These are phyloP conservation scores for Zaprionus obscuricornis DNA, from an alignment of 2,888 invertebrate genomes.

Conservation along the genomic window DNA sequence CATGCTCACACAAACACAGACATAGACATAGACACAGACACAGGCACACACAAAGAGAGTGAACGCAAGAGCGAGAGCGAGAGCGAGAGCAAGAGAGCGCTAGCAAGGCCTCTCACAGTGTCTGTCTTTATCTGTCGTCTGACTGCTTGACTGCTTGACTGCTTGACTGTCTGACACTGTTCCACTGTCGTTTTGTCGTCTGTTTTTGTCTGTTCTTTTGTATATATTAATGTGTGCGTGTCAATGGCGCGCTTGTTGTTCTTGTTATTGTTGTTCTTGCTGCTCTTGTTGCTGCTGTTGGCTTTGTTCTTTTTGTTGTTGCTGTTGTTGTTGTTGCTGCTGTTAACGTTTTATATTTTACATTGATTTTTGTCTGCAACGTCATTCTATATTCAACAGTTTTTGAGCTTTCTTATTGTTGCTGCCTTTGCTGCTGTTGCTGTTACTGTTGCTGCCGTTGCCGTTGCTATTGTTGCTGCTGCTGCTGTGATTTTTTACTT, in stretches of 20 bases:
- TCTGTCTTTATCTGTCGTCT: constrained; percentile 14
- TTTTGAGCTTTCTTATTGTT: constrained; percentile 46
- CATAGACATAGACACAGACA: too few species aligned
- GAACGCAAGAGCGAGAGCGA: too few species aligned
- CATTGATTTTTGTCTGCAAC: constrained; percentile 77
- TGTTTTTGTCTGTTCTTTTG: constrained; percentile 17
- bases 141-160: neutral
- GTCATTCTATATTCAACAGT: constrained; percentile 81
- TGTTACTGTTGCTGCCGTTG: constrained; percentile 4
- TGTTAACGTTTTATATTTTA: constrained; percentile 67
- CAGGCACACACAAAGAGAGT: too few species aligned
- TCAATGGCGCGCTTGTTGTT: constrained; percentile 42
- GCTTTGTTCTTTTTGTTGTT: constrained; percentile 17
- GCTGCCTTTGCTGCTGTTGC: constrained; percentile 6
- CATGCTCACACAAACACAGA: too few species aligned
- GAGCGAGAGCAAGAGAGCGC: too few species aligned
- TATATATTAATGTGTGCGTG: constrained; percentile 36
- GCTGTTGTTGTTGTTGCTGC: constrained; percentile 38
- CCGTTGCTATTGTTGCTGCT: too few species aligned
- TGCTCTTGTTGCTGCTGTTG: constrained; percentile 8
- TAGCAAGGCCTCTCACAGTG: constrained; percentile 10
- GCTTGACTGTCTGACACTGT: constrained; percentile 22
- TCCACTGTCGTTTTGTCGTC: too few species aligned
- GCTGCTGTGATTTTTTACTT: too few species aligned
- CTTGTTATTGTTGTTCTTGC: constrained; percentile 26